These are phyloP conservation scores for Lamproptera curius DNA, from an alignment of 2,888 invertebrate genomes.

Conservation along the genomic window DNA sequence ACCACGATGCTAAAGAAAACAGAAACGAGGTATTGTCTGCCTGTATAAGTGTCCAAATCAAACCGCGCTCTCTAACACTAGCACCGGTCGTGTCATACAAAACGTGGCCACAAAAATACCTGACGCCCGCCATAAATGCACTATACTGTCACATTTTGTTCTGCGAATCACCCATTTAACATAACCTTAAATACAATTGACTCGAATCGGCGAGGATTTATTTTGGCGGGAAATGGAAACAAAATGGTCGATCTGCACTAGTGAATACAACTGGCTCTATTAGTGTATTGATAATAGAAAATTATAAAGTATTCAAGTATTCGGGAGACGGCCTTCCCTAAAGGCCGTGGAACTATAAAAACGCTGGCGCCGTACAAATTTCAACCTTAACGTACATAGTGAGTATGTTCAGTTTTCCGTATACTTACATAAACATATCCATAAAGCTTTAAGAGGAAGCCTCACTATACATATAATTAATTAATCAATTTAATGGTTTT, in stretches of 20 bases:
- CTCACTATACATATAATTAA: conserved; percentile 69
- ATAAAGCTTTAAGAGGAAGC: conserved; percentile 76
- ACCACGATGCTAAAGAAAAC: conserved; percentile 34
- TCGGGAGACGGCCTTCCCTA: neutral
- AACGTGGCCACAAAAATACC: conserved; percentile 27
- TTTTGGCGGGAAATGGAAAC: neutral
- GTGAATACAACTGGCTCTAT: neutral
- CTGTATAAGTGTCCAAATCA: conserved; percentile 30
- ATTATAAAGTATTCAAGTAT: neutral
- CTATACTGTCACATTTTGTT: conserved; percentile 25
- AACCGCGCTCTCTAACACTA: conserved; percentile 39
- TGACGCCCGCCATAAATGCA: conserved; percentile 45
- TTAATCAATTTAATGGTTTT: conserved; percentile 47
- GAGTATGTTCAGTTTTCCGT: conserved; percentile 73
- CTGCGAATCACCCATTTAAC: conserved; percentile 24
- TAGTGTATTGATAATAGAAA: too few relatives aligned
- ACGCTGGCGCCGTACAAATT: conserved; percentile 51
- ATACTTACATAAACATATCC: conserved; percentile 69
- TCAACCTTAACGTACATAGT: conserved; percentile 53
- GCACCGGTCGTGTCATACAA: conserved; percentile 49
- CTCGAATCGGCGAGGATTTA: conserved; percentile 27
- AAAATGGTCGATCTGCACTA: neutral
- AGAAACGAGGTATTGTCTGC: conserved; percentile 45
- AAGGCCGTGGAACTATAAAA: conserved; percentile 26
- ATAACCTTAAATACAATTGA: conserved; percentile 38